A percentile compares a stretch with the other conserved stretches of the same genome.
phyloP scores from a whole-genome alignment of 2,797 vertebrate genomes.

The Vireo griseus region DNA sequence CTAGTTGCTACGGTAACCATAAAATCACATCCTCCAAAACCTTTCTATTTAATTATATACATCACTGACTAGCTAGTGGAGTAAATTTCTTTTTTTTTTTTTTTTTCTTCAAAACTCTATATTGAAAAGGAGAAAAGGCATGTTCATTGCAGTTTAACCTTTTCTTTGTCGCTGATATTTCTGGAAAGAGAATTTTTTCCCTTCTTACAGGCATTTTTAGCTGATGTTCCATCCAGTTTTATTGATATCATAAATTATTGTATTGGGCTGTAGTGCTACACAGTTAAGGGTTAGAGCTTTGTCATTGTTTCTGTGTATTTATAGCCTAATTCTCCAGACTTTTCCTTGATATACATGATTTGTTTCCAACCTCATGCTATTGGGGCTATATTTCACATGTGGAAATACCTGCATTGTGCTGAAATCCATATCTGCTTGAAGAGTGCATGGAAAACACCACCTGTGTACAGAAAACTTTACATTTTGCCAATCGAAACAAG shows the following conservation, averaged over 20 bases:
- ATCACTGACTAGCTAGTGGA: not conserved
- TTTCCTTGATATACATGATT: constrained; percentile 1
- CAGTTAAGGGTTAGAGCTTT: constrained; percentile 39
- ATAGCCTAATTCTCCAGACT: constrained; percentile 12
- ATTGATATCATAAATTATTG: constrained; percentile 37
- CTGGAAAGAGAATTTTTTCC: not conserved
- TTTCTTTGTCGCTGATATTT: not conserved
- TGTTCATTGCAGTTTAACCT: not conserved
- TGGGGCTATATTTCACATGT: not conserved
- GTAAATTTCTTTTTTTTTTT: constrained; percentile 4
- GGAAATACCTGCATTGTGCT: not conserved
- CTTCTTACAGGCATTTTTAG: not conserved
- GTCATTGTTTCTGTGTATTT: constrained; percentile 50
- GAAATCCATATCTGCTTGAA: not conserved
- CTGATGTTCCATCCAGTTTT: not conserved
- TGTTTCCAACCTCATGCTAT: not conserved
- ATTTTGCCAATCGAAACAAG: not conserved
- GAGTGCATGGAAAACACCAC: not conserved
- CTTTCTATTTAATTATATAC: constrained; percentile 50
- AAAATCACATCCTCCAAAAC: constrained; percentile 14
- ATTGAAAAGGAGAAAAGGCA: not conserved
- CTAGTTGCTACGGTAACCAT: constrained; percentile 27
- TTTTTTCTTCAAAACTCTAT: not conserved
- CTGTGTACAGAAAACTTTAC: not conserved
- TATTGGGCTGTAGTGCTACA: not conserved